Evolutionary conservation across 2,888 invertebrate genomes (phyloP).

Genomic region (Pachycephus smyrnensis): DNA sequence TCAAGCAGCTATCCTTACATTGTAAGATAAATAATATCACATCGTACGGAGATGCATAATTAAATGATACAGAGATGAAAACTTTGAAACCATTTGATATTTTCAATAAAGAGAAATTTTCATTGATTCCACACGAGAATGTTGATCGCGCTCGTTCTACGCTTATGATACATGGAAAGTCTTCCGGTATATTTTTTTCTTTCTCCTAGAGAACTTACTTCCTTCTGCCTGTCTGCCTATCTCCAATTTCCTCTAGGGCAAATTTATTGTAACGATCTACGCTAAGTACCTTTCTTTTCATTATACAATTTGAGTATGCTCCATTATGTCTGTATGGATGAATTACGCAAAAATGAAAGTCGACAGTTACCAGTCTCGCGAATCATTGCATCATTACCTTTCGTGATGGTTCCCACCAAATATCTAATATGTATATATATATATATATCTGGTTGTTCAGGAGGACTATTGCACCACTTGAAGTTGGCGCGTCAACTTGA

Average conservation of each 20-base stretch:
- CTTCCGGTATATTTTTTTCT: constrained; percentile 1
- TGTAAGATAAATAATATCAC: background rate
- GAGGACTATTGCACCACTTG: background rate
- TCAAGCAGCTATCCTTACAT: background rate
- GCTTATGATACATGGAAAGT: constrained; percentile 2
- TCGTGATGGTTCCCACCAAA: background rate
- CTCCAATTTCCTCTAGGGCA: background rate
- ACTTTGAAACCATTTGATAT: background rate
- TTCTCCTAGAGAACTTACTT: background rate
- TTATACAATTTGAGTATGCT: background rate
- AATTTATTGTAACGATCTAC: background rate
- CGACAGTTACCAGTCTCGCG: background rate
- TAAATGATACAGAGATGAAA: background rate
- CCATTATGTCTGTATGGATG: background rate
- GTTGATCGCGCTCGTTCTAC: background rate
- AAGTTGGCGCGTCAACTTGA: background rate
- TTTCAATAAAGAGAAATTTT: background rate
- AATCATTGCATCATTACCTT: background rate
- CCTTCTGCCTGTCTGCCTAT: background rate
- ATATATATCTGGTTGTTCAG: too few species aligned
- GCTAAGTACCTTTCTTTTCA: background rate
- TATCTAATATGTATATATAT: background rate
- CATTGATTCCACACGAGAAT: background rate
- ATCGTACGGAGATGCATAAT: background rate
- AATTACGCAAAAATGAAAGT: constrained; percentile 22